Conservation (phyloP, 1,140 invertebrate species). For the Drosophila pseudoobscura region DNA sequence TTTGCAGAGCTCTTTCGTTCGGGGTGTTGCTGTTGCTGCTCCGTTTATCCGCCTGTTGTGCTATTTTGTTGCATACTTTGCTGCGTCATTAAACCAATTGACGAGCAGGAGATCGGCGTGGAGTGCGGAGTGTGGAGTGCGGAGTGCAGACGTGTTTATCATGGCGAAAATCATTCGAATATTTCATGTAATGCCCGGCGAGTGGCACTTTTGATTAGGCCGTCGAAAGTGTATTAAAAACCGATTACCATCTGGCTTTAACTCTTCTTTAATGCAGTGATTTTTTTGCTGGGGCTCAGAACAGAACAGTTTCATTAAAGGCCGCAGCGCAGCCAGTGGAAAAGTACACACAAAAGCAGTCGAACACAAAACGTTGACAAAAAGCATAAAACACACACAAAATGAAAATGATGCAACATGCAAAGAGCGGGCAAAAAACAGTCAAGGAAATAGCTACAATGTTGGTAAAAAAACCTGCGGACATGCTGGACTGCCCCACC, state of each 20-base stretch:
- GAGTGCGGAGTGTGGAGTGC: not conserved
- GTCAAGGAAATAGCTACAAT: conserved; percentile 23
- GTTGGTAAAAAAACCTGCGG: conserved; percentile 26
- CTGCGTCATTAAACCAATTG: conserved; percentile 68
- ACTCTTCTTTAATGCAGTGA: conserved; percentile 19
- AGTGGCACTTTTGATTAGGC: conserved; percentile 27
- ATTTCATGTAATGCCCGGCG: conserved; percentile 4
- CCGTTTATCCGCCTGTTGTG: conserved; percentile 18
- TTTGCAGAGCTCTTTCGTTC: not conserved
- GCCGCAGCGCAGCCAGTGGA: conserved; percentile 35
- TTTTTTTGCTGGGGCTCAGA: conserved; percentile 34
- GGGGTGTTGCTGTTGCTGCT: not conserved
- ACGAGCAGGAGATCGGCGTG: conserved; percentile 6
- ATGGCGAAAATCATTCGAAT: conserved; percentile 16
- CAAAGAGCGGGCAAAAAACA: conserved; percentile 38
- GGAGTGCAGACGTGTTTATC: conserved; percentile 31
- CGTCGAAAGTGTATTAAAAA: conserved; percentile 17
- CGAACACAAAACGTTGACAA: conserved; percentile 70
- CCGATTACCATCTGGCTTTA: conserved; percentile 7
- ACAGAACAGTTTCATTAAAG: conserved; percentile 64
- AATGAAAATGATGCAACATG: conserved; percentile 70
- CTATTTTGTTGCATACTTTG: conserved; percentile 61
- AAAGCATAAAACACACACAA: conserved; percentile 69
- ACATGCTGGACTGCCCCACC: conserved; percentile 30
- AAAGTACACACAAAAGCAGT: conserved; percentile 40